Base-by-base conservation (phyloP, 1,140 invertebrate genomes). In the Cotesia glomerata region DNA sequence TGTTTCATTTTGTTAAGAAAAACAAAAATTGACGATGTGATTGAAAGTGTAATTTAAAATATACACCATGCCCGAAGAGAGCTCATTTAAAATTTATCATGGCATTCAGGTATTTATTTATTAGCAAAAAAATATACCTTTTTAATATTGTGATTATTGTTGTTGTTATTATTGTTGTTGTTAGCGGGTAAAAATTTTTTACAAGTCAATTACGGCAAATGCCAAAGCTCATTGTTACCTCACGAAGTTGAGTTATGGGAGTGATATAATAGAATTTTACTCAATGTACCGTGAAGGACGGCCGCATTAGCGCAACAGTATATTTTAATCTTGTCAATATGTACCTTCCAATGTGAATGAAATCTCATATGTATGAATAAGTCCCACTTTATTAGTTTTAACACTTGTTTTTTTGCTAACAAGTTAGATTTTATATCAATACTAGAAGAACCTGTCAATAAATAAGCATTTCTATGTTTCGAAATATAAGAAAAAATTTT, bases 211-310 rank as follows among this genome's bases (percentile, higher is more conserved):
- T 9, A 18, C 16, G 56, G 56, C 18, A 58, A 58, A 58, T 62
- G 26, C 35, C 59, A 62, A 62, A 62, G 34, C 34, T 13, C 52
- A 59, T 69, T 69, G 18, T 69, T 39, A 35, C 58, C n/a, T 62
- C 4, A 49, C 35, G 14, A 70, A 59, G 26, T 67, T 18, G 54
- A 67, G 62, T 16, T 9, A 61, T 32, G 36, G 34, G 34, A 14
- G 54, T 68, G 45, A 35, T 39, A 54, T 54, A 39, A 58, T 18
- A 14, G 11, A 64, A 35, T 71, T 63, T 36, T 71, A 45, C 18
- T 62, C 69, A 64, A n/a, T 62, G 45, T 64, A 32, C 49, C 69
- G 32, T 71, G 69, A 71, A 71, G 69, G 69, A 71, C 69, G 59
- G 61, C 7, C 45, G 7, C 26, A 51, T 59, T 62, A 58, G 51